Conservation (phyloP, 2,113 vertebrate genomes). For the Sphyrna mokarran region DNA sequence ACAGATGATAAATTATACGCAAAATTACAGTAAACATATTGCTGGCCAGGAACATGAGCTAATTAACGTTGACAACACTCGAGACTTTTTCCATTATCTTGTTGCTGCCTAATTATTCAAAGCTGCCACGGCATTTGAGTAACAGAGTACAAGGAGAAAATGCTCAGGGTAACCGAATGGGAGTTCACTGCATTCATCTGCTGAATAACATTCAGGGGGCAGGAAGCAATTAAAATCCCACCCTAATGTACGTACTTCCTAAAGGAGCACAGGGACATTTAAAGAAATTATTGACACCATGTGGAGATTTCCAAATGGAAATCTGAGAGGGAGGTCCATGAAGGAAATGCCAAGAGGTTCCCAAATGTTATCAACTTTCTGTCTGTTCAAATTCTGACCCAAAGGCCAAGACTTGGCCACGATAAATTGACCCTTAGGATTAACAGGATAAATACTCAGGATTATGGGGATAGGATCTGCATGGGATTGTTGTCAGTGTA, state of each 20-base stretch:
- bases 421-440: too few species aligned
- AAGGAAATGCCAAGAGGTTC: not conserved
- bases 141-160: not conserved
- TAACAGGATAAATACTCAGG: too few species aligned
- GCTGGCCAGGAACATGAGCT: conserved; percentile 18
- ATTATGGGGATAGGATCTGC: too few species aligned
- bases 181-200: not conserved
- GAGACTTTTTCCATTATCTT: conserved; percentile 9
- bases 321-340: too few species aligned
- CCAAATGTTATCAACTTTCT: not conserved
- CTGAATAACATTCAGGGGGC: not conserved
- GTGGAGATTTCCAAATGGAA: not conserved
- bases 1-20: conserved; percentile 37
- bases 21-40: conserved; percentile 9
- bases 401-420: too few species aligned
- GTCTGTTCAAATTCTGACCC: not conserved
- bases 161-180: too few species aligned
- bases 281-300: not conserved
- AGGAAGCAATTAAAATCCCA: conserved; percentile 1
- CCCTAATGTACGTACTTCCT: not conserved
- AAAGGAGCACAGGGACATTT: not conserved
- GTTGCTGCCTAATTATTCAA: not conserved
- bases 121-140: not conserved
- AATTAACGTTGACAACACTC: conserved; percentile 32
- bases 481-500: too few species aligned